A percentile compares a stretch with the other conserved stretches of the same genome.
Conservation (phyloP, 1,140 invertebrate species). For the Scaptomyza hsui region DNA sequence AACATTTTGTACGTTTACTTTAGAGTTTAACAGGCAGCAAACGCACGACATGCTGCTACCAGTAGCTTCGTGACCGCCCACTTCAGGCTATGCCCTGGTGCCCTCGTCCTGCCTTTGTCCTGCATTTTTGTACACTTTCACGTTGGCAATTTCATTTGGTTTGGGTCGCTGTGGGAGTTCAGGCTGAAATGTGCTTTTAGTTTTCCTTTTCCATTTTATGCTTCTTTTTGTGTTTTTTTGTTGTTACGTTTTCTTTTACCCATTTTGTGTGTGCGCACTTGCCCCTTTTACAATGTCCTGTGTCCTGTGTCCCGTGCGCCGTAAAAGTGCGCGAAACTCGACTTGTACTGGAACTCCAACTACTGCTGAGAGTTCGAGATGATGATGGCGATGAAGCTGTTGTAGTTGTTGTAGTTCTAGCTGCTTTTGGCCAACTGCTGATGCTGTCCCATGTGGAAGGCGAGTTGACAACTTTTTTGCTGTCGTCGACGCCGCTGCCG, state of each 20-base stretch:
- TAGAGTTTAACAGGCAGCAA: slow-evolving; percentile 73
- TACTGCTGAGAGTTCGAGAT: slow-evolving; percentile 31
- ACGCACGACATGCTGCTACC: slow-evolving; percentile 59
- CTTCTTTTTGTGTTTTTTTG: slow-evolving; percentile 35
- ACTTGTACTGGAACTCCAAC: slow-evolving; percentile 50
- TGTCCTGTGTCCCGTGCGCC: slow-evolving; percentile 43
- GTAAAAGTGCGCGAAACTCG: slow-evolving; percentile 69
- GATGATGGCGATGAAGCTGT: slow-evolving; percentile 5
- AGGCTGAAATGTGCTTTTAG: slow-evolving; percentile 80
- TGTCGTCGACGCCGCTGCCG: slow-evolving; percentile 49
- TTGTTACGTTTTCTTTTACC: slow-evolving; percentile 6
- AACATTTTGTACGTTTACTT: slow-evolving; percentile 82
- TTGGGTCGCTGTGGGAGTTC: slow-evolving; percentile 71
- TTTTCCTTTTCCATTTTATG: slow-evolving; percentile 15
- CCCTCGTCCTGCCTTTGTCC: slow-evolving; percentile 6
- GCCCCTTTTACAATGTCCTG: slow-evolving; percentile 38
- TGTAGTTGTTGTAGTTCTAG: slow-evolving; percentile 1
- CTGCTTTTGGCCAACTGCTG: slow-evolving; percentile 13
- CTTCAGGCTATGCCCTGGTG: not conserved
- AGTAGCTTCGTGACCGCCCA: not conserved
- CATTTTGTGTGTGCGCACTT: slow-evolving; percentile 37
- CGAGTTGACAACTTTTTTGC: slow-evolving; percentile 74
- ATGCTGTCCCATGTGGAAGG: slow-evolving; percentile 31
- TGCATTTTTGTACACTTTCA: slow-evolving; percentile 76
- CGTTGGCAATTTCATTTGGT: slow-evolving; percentile 78